Percentiles rank a stretch among this genome's conserved stretches.
These are phyloP conservation scores for Fulica atra DNA, from an alignment of 2,113 vertebrate species.

Conservation along the genomic window DNA sequence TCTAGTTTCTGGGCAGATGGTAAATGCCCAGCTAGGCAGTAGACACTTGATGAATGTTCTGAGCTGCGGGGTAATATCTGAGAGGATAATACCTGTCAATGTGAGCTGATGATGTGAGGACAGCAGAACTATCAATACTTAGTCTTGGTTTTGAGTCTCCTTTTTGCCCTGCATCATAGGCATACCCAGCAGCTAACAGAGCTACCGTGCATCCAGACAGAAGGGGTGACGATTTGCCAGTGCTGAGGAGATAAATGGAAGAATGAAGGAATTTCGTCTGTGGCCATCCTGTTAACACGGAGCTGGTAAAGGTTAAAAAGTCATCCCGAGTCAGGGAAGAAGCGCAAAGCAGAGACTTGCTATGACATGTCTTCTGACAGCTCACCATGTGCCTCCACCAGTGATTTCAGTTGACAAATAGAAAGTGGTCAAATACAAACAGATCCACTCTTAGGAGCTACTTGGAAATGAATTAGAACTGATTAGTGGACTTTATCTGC, in stretches of 20 bases:
- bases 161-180: background rate
- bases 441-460: background rate
- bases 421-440: background rate
- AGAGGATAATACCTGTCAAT: background rate
- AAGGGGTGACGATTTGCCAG: background rate
- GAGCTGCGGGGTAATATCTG: background rate
- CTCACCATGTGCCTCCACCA: background rate
- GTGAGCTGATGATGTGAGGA: background rate
- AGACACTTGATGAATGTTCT: background rate
- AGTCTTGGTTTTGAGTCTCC: background rate
- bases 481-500: background rate
- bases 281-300: background rate
- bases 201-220: background rate
- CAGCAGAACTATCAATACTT: background rate
- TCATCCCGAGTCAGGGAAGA: background rate
- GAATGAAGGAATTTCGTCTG: background rate
- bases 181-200: background rate
- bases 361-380: background rate
- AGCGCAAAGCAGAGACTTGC: background rate
- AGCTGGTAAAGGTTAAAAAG: background rate
- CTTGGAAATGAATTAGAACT: background rate
- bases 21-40: background rate
- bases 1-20: background rate
- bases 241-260: background rate
- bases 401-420: background rate